Evolutionary conservation across 2,888 invertebrate species (phyloP).

Genomic region (Atrina japonica): DNA sequence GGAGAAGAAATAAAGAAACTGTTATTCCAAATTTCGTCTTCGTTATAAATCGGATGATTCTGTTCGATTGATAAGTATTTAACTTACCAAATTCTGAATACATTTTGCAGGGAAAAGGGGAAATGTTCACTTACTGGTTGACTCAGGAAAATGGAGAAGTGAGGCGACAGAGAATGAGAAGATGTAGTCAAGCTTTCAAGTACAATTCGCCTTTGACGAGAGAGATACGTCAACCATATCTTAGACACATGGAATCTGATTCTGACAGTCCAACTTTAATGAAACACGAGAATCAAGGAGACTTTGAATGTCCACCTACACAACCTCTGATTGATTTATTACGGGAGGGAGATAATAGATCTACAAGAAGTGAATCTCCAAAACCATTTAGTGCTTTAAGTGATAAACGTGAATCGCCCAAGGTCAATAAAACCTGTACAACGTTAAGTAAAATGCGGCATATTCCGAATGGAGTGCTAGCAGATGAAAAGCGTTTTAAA

Average conservation of each 20-base stretch:
- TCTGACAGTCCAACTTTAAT: background rate
- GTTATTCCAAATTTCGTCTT: too few relatives aligned
- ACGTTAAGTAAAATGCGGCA: slow-evolving; percentile 6
- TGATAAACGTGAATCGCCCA: slow-evolving; percentile 3
- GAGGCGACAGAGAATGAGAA: slow-evolving; percentile 45
- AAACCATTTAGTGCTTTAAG: background rate
- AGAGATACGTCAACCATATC: slow-evolving; percentile 29
- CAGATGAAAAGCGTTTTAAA: slow-evolving; percentile 31
- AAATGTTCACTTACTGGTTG: slow-evolving; percentile 80
- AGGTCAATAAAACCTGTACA: background rate
- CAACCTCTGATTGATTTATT: slow-evolving; percentile 51
- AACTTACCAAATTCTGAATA: too few relatives aligned
- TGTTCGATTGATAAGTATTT: too few relatives aligned
- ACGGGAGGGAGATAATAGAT: slow-evolving; percentile 45
- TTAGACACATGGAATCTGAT: slow-evolving; percentile 21
- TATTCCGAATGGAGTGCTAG: slow-evolving; percentile 33
- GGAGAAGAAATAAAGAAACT: too few relatives aligned
- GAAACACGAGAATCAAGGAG: slow-evolving; percentile 20
- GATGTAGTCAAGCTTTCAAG: slow-evolving; percentile 36
- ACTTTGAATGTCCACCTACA: slow-evolving; percentile 37
- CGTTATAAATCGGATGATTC: too few relatives aligned
- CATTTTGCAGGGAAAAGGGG: slow-evolving; percentile 82
- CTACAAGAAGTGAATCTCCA: slow-evolving; percentile 37
- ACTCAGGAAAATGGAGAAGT: slow-evolving; percentile 71
- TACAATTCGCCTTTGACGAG: slow-evolving; percentile 33